A percentile compares a stretch with the other conserved stretches of the same genome.
phyloP scores from a whole-genome alignment of 2,797 vertebrate genomes.

The Parauchenoglanis punctatus region DNA sequence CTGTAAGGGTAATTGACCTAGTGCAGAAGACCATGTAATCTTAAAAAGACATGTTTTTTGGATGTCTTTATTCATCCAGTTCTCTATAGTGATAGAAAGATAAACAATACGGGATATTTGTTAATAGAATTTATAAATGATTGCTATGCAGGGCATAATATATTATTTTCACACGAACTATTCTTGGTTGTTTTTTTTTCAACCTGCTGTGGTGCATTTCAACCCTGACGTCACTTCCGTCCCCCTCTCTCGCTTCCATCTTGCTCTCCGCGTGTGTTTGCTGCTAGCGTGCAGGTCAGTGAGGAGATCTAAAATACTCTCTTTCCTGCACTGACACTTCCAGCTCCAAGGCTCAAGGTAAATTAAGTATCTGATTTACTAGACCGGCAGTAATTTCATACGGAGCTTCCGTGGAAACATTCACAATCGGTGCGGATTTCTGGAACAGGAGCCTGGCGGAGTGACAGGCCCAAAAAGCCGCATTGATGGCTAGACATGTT shows the following conservation, averaged over 20 bases:
- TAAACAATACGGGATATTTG: neutral
- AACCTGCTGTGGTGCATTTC: slow-evolving; percentile 39
- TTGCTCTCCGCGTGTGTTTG: slow-evolving; percentile 81
- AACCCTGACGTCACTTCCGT: slow-evolving; percentile 73
- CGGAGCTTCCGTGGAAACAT: slow-evolving; percentile 2
- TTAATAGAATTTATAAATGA: neutral
- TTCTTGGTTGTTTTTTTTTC: neutral
- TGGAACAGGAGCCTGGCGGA: slow-evolving; percentile 19
- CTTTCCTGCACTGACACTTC: slow-evolving; percentile 65
- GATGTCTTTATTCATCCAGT: neutral
- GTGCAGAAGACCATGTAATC: neutral
- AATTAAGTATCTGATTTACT: slow-evolving; percentile 48
- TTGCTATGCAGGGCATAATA: neutral
- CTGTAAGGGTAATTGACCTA: neutral
- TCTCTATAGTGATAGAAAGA: neutral
- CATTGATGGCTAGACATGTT: neutral
- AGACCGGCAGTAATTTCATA: slow-evolving; percentile 9
- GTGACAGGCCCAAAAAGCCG: slow-evolving; percentile 44
- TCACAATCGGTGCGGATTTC: neutral
- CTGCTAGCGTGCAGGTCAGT: slow-evolving; percentile 80
- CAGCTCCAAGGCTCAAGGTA: slow-evolving; percentile 67
- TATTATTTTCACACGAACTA: neutral
- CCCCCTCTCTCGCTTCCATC: slow-evolving; percentile 78
- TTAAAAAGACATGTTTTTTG: neutral
- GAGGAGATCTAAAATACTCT: slow-evolving; percentile 71